Evolutionary conservation across 2,113 vertebrate genomes (phyloP), one percentile per base, ranked within the genome.

Genomic region (Meriones unguiculatus): DNA sequence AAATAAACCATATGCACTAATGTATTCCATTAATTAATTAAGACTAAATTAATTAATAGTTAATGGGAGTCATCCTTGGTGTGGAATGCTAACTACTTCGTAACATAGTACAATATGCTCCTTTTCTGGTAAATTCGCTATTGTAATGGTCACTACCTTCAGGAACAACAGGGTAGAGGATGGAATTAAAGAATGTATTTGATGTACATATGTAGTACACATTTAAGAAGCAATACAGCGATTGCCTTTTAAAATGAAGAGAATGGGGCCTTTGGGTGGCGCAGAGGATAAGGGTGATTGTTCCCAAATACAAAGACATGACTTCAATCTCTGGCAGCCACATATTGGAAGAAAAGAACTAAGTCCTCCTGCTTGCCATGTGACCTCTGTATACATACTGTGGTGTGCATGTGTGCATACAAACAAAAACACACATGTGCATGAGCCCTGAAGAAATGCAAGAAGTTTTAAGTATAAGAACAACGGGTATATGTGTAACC

Each of bases 1-100:
- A 98, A 94, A 94, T 77, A 94, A 96, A 93, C 78, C 72, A 62
- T 93, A 90, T 91, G 86, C 77, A 94, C 50, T 84, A 73, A 80
- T 73, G 13, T 87, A 78, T 69, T 87, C 20, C 77, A 94, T 97
- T 82, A 92, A 92, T 95, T 95, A 94, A 90, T 89, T 95, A 73
- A 86, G 67, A 64, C 62, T 93, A 89, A 91, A 94, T 94, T 90
- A 95, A 81, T 95, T 93, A 96, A 97, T 80, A 46, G 46, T 89
- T 95, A 91, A 93, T 87, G 59, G 69, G 46, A 86, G 70, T 86
- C 91, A 95, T 80, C 59, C 7, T 95, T 52, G 94, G 5, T 80
- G n/a, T 90, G 30, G 59, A 87, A 96, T 30, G 52, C 46, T 92
- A 93, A 97, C 82, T 91, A 84, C 59, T 70, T 87, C 46, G 90